Evolutionary conservation across 1,140 invertebrate species (phyloP), one percentile per base, ranked within the genome.

Genomic region (Macrosteles quadrilineatus): DNA sequence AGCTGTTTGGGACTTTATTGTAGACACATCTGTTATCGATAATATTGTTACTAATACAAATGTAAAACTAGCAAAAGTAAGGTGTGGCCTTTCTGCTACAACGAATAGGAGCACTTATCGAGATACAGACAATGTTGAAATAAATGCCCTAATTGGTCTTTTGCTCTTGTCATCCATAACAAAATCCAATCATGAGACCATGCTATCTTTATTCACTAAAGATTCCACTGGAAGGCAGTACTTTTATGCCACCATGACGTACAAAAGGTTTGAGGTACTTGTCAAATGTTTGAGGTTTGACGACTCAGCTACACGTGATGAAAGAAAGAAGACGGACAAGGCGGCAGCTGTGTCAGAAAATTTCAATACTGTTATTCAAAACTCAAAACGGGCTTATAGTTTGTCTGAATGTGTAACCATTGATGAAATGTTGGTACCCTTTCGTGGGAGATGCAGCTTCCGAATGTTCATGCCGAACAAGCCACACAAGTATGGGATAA

Each of bases 381-480:
- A 69, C 27, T 32, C 17, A 30, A 53, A 68, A 29, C 1, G n/a
- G 14, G 17, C 57, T 17, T 68, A 68, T 32, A 11, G 47, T 19
- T 2, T 27, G 2, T 68, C 50, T 3, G 3, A 19, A 32, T 6
- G 27, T 12, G 45, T 55, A 9, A 68, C 67, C n/a, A 19, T 68
- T 21, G 67, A 83, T 75, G 80, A 83, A 76, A 81, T 80, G 74
- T 70, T 83, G 17, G 67, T 78, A 21, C 67, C 71, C 29, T 82
- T 80, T 72, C 63, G 76, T 50, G 81, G 81, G 19, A 72, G 76
- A 31, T 81, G 79, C 67, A 23, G 29, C n/a, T 84, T 83, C 68
- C n/a, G 53, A 6, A 63, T 55, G 17, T 68, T 47, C 23, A 68
- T 68, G 67, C 67, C 50, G 17, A 68, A 68, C 25, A 55, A 68